Base-by-base conservation (phyloP, 2,888 invertebrate species). In the Trichogramma evanescens region DNA sequence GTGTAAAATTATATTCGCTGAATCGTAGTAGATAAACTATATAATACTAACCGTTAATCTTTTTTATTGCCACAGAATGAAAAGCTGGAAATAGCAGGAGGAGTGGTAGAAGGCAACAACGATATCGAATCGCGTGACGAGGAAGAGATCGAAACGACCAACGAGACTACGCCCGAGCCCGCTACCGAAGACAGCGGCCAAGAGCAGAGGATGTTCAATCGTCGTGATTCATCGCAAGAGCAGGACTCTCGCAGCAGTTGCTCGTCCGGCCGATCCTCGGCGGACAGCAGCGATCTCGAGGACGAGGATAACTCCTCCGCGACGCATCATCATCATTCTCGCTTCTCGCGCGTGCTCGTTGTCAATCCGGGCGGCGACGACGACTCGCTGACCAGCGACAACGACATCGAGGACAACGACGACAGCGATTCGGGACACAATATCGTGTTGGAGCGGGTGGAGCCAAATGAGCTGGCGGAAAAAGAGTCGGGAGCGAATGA, bases 301-400 rank as follows among this genome's bases (percentile, higher is more conserved):
- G 77, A 77, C 26, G 26, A 26, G 26, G 26, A 26, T 26, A 26
- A 26, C 44, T 76, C 76, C 0, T 68, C 2, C 26, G 3, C 26
- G 26, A 26, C 26, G 26, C 26, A 26, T 26, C 26, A 26, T 26
- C 26, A 26, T 26, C 26, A 26, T 26, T 26, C 26, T 26, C 26
- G 26, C 26, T 79, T 79, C 64, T 76, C 77, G 0, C 70, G 76
- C 4, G 78, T 79, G 0, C 78, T 79, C 56, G 77, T 80, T 0
- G 78, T 80, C 1, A 80, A 80, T 64, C 68, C 68, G 42, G 26
- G 26, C 2, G 26, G 26, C 26, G 26, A 26, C 26, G 76, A 77
- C 49, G 76, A 76, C 9, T 71, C 75, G 0, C 65, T 74, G 26
- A 74, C 72, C 5, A 77, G 77, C 61, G 75, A 76, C 52, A 73